phyloP scores from a whole-genome alignment of 1,140 invertebrate species.

The Eurosta solidaginis region DNA sequence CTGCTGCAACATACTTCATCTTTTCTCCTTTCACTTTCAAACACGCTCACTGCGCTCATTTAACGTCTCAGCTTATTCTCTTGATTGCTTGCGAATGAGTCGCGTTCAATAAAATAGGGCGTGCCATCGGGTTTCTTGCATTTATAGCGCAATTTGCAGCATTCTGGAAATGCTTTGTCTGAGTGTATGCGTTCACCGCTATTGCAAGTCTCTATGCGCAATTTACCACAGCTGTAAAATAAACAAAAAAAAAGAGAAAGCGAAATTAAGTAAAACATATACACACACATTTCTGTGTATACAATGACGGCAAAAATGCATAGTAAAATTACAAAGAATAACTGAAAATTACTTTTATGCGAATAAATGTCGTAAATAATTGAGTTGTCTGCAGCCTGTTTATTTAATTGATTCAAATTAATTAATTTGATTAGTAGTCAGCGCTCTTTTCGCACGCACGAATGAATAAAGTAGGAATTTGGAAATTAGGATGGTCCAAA shows the following conservation, averaged over 20 bases:
- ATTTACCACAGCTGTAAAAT: conserved; percentile 46
- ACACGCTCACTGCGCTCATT: not conserved
- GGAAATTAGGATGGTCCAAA: no score
- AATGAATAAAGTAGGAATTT: no score
- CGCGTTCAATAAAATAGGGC: conserved; percentile 45
- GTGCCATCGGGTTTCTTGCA: conserved; percentile 46
- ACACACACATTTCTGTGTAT: not conserved
- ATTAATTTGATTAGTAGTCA: conserved; percentile 5
- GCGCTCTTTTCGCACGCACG: not conserved
- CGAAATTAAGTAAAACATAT: not conserved
- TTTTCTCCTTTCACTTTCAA: not conserved
- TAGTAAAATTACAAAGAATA: not conserved
- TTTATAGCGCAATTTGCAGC: conserved; percentile 52
- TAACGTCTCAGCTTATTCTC: conserved; percentile 12
- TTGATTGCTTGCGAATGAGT: not conserved
- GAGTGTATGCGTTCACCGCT: conserved; percentile 47
- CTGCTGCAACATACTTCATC: not conserved
- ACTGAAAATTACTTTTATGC: conserved; percentile 7
- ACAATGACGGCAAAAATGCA: no score
- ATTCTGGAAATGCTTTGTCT: conserved; percentile 52
- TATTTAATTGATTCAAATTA: conserved; percentile 14
- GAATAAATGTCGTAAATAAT: not conserved
- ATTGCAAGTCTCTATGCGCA: conserved; percentile 50
- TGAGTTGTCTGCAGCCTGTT: not conserved
- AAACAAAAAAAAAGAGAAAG: not conserved